phyloP scores from a whole-genome alignment of 2,797 vertebrate genomes.

The Phataginus tetradactyla region DNA sequence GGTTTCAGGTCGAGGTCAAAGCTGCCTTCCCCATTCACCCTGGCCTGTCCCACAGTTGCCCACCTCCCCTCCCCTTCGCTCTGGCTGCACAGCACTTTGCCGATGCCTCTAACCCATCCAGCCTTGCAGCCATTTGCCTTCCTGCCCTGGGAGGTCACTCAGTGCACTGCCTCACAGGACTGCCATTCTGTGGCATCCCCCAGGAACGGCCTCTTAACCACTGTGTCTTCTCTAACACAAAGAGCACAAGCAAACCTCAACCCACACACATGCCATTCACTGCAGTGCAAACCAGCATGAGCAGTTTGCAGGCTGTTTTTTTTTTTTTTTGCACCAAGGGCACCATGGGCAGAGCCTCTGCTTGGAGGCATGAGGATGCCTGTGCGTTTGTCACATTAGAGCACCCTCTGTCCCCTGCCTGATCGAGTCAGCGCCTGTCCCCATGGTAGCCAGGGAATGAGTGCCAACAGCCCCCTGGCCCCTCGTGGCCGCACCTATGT shows the following conservation, averaged over 20 bases:
- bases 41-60: background rate
- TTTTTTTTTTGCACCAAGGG: background rate
- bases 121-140: background rate
- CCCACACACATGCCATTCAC: fast-evolving
- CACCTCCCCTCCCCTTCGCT: background rate
- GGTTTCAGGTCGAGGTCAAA: background rate
- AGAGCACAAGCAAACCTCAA: background rate
- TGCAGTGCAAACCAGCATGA: background rate
- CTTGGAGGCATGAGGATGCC: background rate
- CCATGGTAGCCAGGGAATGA: fast-evolving
- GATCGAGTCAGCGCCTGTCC: background rate
- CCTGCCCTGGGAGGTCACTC: background rate
- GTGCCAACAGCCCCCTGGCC: background rate
- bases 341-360: background rate
- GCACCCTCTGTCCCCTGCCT: background rate
- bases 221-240: background rate
- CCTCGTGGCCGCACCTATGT: background rate
- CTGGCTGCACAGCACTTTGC: background rate
- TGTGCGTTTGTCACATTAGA: background rate
- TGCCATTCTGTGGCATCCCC: background rate
- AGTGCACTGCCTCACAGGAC: background rate
- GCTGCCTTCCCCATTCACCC: background rate
- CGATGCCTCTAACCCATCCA: background rate
- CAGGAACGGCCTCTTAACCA: background rate
- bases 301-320: background rate